These are phyloP conservation scores for Ptiloglossa arizonensis DNA, from an alignment of 1,140 invertebrate species.

Conservation along the genomic window DNA sequence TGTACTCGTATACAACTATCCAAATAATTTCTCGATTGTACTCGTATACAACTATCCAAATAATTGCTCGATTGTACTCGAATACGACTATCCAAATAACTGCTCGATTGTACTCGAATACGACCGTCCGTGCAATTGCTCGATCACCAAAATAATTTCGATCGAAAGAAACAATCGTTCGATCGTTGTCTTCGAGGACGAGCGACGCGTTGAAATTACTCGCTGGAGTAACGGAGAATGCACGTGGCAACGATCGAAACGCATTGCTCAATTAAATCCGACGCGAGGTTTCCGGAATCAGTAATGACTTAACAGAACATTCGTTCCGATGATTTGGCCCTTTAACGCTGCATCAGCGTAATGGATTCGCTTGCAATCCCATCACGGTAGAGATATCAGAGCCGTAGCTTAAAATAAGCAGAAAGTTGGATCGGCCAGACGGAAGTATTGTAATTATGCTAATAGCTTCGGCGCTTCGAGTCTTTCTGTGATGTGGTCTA, in stretches of 20 bases:
- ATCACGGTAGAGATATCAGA: conserved; percentile 75
- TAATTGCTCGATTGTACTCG: too few species aligned
- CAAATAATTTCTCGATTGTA: too few species aligned
- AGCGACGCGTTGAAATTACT: not conserved
- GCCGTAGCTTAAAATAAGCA: conserved; percentile 78
- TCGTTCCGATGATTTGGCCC: conserved; percentile 74
- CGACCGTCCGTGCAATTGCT: too few species aligned
- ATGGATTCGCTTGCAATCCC: conserved; percentile 78
- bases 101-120: too few species aligned
- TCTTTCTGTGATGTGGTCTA: conserved; percentile 79
- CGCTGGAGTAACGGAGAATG: not conserved
- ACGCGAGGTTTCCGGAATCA: not conserved
- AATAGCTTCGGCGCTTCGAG: conserved; percentile 78
- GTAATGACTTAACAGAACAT: conserved; percentile 48
- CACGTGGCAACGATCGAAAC: not conserved
- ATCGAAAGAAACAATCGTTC: not conserved
- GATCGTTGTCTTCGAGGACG: not conserved
- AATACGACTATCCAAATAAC: too few species aligned
- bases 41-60: too few species aligned
- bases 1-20: too few species aligned
- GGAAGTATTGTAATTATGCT: conserved; percentile 82
- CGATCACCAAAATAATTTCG: too few species aligned
- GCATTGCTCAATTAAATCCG: not conserved
- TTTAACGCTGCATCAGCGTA: conserved; percentile 79
- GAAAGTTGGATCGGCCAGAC: conserved; percentile 77